Conservation (phyloP, 2,797 vertebrate genomes). For the Darevskia mixta region DNA sequence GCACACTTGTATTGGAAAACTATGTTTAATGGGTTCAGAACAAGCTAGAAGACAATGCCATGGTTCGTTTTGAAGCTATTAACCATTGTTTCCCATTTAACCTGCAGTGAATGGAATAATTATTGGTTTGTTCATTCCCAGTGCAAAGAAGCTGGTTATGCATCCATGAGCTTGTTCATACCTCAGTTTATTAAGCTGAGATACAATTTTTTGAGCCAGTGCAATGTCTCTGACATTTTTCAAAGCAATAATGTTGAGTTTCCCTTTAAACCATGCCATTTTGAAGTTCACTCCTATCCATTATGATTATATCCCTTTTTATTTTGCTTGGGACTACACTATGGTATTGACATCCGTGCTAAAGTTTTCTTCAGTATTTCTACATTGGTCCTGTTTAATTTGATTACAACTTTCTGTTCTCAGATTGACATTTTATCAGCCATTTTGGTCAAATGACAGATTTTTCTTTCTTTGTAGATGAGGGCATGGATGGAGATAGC, state of each 20-base stretch:
- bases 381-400: constrained; percentile 29
- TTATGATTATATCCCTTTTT: neutral
- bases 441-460: constrained; percentile 10
- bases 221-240: constrained; percentile 8
- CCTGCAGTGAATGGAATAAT: neutral
- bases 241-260: neutral
- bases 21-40: neutral
- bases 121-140: neutral
- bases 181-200: neutral
- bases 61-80: neutral
- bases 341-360: neutral
- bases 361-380: constrained; percentile 40
- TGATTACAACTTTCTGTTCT: constrained; percentile 34
- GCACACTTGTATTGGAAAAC: neutral
- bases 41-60: neutral
- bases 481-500: neutral
- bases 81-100: neutral
- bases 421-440: constrained; percentile 47
- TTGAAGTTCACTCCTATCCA: neutral
- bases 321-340: neutral
- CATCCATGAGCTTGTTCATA: neutral
- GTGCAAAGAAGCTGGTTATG: neutral
- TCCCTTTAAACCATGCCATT: neutral
- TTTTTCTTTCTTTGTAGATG: constrained; percentile 10
- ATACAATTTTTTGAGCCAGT: neutral